A percentile compares a stretch with the other conserved stretches of the same genome.
These are phyloP conservation scores for Pheosia gnoma DNA, from an alignment of 2,888 invertebrate species.

Conservation along the genomic window DNA sequence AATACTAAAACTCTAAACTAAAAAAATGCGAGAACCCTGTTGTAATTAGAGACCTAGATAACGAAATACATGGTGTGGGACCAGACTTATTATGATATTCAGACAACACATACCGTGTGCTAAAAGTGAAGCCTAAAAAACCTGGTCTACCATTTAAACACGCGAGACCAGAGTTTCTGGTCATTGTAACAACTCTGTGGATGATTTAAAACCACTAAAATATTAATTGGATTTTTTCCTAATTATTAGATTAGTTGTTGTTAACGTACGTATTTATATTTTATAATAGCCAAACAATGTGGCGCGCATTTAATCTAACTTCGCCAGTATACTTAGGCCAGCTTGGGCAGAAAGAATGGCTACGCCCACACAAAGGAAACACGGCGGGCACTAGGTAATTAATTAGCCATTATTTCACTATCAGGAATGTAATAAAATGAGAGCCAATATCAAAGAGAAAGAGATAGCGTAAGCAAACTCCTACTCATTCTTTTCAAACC, in stretches of 20 bases:
- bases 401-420: conserved; percentile 71
- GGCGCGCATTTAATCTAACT: conserved; percentile 73
- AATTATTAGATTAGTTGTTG: conserved; percentile 22
- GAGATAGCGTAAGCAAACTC: conserved; percentile 13
- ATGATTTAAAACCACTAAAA: not conserved
- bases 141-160: no score
- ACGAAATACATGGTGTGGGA: no score
- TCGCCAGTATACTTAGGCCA: conserved; percentile 62
- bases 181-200: no score
- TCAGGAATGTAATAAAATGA: conserved; percentile 58
- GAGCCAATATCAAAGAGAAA: conserved; percentile 37
- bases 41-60: no score
- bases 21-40: no score
- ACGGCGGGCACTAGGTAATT: conserved; percentile 64
- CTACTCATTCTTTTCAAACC: not conserved
- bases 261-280: conserved; percentile 30
- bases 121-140: no score
- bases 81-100: no score
- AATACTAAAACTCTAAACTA: no score
- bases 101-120: no score
- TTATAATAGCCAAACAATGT: conserved; percentile 54
- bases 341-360: conserved; percentile 63
- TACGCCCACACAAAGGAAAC: conserved; percentile 71
- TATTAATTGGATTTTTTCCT: not conserved
- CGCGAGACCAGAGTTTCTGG: no score